phyloP scores from a whole-genome alignment of 2,113 vertebrate species.

The Pelvicachromis taeniatus region DNA sequence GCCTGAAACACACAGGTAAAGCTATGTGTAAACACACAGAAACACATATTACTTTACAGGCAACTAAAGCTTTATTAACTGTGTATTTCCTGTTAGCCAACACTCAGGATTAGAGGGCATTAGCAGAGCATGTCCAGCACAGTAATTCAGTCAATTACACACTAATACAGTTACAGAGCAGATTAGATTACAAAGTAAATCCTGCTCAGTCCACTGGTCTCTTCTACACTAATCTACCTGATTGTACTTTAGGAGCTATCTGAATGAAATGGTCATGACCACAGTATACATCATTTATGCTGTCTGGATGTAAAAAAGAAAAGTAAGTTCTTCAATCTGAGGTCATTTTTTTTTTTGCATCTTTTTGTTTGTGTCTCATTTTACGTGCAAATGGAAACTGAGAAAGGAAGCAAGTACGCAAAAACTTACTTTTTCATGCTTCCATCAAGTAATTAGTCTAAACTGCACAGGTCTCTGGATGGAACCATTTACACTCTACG shows the following conservation, averaged over 20 bases:
- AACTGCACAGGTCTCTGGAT: neutral
- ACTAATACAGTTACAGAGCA: slow-evolving; percentile 27
- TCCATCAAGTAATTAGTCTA: neutral
- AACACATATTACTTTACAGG: slow-evolving; percentile 2
- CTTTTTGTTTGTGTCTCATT: neutral
- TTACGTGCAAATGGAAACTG: neutral
- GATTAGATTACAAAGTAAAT: slow-evolving; percentile 33
- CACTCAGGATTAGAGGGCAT: slow-evolving; percentile 32
- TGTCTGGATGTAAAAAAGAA: neutral
- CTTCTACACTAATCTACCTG: slow-evolving; percentile 8
- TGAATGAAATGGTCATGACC: neutral
- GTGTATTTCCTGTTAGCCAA: slow-evolving; percentile 2
- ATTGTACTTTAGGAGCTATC: neutral
- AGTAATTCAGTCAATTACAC: slow-evolving; percentile 42
- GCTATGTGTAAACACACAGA: neutral
- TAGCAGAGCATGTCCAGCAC: neutral
- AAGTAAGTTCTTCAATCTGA: neutral
- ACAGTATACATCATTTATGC: neutral
- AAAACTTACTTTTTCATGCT: neutral
- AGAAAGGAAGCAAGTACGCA: neutral
- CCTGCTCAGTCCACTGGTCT: slow-evolving; percentile 6
- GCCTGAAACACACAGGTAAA: slow-evolving; percentile 73
- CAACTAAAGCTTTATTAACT: slow-evolving; percentile 15
- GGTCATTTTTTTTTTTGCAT: neutral
- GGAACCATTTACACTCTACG: neutral